These are phyloP conservation scores for Eudyptes chrysolophus DNA, from an alignment of 2,113 vertebrate genomes.

Conservation along the genomic window DNA sequence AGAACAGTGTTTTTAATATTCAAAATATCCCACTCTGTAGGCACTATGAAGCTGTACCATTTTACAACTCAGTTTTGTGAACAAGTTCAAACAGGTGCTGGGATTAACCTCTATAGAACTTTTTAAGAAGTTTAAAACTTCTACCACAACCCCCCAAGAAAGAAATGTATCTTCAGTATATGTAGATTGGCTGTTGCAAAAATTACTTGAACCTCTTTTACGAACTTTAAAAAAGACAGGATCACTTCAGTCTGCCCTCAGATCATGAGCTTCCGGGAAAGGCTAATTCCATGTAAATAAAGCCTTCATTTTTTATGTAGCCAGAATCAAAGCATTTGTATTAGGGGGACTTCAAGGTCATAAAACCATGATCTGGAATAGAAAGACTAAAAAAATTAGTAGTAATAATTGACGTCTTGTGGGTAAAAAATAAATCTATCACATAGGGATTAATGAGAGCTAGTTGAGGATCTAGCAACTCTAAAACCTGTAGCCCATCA, in stretches of 20 bases:
- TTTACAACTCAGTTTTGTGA: neutral
- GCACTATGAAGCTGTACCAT: neutral
- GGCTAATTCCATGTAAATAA: neutral
- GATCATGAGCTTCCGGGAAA: neutral
- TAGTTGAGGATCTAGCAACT: neutral
- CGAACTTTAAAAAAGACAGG: neutral
- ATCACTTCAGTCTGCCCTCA: neutral
- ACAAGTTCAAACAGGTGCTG: neutral
- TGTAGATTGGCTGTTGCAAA: neutral
- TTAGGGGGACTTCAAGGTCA: neutral
- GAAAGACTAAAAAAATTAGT: neutral
- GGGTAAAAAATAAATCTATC: neutral
- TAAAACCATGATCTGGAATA: neutral
- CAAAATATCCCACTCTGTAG: neutral
- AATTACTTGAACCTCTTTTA: neutral
- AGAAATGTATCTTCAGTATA: neutral
- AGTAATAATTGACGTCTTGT: neutral
- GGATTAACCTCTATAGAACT: neutral
- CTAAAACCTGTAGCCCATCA: neutral
- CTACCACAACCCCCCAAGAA: neutral
- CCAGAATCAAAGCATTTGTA: neutral
- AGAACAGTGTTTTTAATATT: neutral
- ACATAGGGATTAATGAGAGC: neutral
- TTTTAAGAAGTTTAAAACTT: neutral
- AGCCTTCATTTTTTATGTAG: neutral